Percentiles rank a stretch among this genome's conserved stretches.
Evolutionary conservation across 2,888 invertebrate genomes (phyloP).

Genomic region (Clitarchus hookeri): DNA sequence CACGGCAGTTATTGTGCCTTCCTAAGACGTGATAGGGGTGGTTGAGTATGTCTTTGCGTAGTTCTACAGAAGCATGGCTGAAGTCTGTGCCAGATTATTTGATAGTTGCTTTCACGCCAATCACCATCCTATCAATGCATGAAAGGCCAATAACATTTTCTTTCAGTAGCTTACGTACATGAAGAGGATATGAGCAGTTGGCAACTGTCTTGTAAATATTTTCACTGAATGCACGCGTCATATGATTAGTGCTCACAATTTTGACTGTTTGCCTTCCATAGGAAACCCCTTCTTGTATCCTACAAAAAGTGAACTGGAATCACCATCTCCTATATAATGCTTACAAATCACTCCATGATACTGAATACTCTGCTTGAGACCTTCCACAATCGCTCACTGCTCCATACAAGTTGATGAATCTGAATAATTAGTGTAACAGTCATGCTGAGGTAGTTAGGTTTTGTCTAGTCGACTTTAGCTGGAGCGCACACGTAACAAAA

Average conservation of each 20-base stretch:
- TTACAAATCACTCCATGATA: conserved; percentile 24
- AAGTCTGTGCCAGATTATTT: neutral
- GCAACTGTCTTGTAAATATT: conserved; percentile 28
- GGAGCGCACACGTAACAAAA: conserved; percentile 27
- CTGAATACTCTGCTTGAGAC: conserved; percentile 25
- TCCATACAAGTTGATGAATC: conserved; percentile 32
- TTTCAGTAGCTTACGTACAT: conserved; percentile 4
- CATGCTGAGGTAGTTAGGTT: conserved; percentile 3
- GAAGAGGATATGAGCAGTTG: conserved; percentile 15
- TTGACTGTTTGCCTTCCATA: conserved; percentile 37
- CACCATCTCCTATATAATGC: conserved; percentile 42
- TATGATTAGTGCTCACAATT: conserved; percentile 42
- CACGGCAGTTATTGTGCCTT: conserved; percentile 21
- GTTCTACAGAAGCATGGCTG: neutral
- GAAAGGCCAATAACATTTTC: conserved; percentile 11
- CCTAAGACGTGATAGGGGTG: conserved; percentile 32
- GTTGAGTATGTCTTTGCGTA: conserved; percentile 28
- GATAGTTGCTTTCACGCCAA: neutral
- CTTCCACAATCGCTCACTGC: conserved; percentile 18
- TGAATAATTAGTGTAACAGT: conserved; percentile 23
- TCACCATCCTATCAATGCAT: conserved; percentile 21
- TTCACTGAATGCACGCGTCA: conserved; percentile 33
- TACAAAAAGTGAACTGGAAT: conserved; percentile 39
- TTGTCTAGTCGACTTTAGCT: neutral
- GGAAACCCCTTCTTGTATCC: conserved; percentile 32